A percentile compares a stretch with the other conserved stretches of the same genome.
Evolutionary conservation across 2,888 invertebrate genomes (phyloP).

Genomic region (Eupithecia dodoneata): DNA sequence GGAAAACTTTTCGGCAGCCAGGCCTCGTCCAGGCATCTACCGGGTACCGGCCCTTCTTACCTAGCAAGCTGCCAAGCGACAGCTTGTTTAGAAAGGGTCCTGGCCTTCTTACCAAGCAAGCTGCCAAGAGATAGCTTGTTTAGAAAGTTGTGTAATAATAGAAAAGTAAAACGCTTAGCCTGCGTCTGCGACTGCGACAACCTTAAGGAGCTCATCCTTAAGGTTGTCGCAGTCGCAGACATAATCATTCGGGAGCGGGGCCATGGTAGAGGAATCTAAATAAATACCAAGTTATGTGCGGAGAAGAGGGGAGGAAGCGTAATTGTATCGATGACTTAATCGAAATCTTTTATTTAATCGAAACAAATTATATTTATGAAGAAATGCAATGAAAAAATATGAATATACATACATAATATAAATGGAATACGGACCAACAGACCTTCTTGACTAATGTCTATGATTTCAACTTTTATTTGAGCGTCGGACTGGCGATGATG

Average conservation of each 20-base stretch:
- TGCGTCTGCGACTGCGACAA: too few species aligned
- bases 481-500: not conserved
- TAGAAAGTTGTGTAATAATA: constrained; percentile 6
- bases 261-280: not conserved
- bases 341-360: too few species aligned
- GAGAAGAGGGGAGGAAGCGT: not conserved
- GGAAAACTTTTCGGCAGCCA: constrained; percentile 11
- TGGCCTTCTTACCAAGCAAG: too few species aligned
- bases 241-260: not conserved
- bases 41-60: not conserved
- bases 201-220: not conserved
- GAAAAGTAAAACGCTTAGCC: not conserved
- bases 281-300: not conserved
- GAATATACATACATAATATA: too few species aligned
- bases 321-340: not conserved
- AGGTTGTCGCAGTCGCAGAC: not conserved
- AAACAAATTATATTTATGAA: not conserved
- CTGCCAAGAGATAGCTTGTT: not conserved
- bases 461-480: not conserved
- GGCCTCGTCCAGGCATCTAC: not conserved
- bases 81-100: not conserved
- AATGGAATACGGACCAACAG: too few species aligned
- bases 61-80: not conserved
- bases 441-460: too few species aligned
- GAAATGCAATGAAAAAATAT: too few species aligned